Conservation (phyloP, 2,888 invertebrate genomes). For the Lasioglossum lativentre region DNA sequence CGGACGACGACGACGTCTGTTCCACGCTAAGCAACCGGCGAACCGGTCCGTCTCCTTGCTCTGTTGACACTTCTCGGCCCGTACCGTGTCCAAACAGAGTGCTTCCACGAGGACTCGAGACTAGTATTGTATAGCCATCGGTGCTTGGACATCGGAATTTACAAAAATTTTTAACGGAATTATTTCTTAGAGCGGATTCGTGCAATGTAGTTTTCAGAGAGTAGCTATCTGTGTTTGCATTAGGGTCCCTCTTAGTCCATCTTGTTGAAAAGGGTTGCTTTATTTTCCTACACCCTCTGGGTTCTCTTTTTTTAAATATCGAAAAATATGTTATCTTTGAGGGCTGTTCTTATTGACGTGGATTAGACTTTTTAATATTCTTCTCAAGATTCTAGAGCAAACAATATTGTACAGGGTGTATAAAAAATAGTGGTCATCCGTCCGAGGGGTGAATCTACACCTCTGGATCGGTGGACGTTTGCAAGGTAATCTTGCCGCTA, state of each 20-base stretch:
- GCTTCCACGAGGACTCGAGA: not conserved
- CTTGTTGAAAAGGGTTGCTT: no score
- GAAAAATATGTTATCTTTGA: no score
- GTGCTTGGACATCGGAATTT: not conserved
- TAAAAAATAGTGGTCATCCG: no score
- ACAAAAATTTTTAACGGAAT: not conserved
- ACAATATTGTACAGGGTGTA: no score
- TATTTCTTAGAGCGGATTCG: not conserved
- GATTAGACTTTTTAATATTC: not conserved
- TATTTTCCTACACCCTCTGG: no score
- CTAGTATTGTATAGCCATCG: not conserved
- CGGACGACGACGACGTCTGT: not conserved
- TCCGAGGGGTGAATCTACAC: no score
- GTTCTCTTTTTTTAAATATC: no score
- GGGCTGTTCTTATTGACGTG: no score
- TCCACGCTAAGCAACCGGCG: slow-evolving; percentile 5
- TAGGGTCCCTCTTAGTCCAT: no score
- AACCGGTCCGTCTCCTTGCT: slow-evolving; percentile 28
- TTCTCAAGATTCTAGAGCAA: not conserved
- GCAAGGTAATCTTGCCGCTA: no score
- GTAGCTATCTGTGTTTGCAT: no score
- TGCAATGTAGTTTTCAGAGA: not conserved
- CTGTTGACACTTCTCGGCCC: slow-evolving; percentile 52
- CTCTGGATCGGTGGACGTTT: no score
- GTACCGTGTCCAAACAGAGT: slow-evolving; percentile 50